These are phyloP conservation scores for Halcyon chelicuti DNA, from an alignment of 2,797 vertebrate species.

Conservation along the genomic window DNA sequence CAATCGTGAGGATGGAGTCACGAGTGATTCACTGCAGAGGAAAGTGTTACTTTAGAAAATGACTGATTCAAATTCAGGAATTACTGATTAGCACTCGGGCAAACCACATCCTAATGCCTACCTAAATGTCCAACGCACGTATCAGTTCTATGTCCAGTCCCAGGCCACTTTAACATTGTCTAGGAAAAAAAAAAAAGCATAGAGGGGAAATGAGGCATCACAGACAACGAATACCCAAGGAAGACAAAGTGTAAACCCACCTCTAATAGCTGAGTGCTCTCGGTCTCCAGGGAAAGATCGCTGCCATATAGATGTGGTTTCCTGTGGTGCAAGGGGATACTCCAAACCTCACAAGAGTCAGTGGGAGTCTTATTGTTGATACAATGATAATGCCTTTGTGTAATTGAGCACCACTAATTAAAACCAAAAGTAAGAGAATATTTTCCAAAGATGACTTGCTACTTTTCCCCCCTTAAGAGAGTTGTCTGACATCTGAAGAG, in stretches of 20 bases:
- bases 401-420: background rate
- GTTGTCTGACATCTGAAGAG: background rate
- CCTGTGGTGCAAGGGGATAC: background rate
- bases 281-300: background rate
- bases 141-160: background rate
- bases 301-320: background rate
- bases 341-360: background rate
- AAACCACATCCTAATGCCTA: background rate
- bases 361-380: background rate
- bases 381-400: background rate
- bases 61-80: background rate
- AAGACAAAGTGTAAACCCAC: background rate
- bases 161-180: background rate
- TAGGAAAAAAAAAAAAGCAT: background rate
- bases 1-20: background rate
- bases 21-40: background rate
- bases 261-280: background rate
- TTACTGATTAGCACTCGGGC: background rate
- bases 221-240: background rate
- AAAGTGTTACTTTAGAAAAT: background rate
- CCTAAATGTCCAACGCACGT: background rate
- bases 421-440: constrained; percentile 19
- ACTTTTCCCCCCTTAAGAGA: background rate
- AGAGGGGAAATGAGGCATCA: background rate
- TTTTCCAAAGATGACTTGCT: background rate